These are phyloP conservation scores for Gibbula magus DNA, from an alignment of 2,888 invertebrate genomes.

Conservation along the genomic window DNA sequence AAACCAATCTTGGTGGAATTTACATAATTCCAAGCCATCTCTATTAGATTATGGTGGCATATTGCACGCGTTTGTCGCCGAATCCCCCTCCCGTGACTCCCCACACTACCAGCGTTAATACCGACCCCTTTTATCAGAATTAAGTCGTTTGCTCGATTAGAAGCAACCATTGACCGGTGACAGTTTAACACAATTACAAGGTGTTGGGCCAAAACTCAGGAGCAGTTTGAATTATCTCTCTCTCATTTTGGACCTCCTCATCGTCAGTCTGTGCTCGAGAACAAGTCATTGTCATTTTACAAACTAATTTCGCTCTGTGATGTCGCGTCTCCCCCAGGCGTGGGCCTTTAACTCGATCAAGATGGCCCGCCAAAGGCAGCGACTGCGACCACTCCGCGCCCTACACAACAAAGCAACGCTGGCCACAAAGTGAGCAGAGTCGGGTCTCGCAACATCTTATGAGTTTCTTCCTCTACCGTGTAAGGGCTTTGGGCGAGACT, in stretches of 20 bases:
- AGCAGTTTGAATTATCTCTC: constrained; percentile 28
- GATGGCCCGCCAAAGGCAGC: not conserved
- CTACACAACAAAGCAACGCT: not conserved
- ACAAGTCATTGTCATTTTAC: constrained; percentile 21
- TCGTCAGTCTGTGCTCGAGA: constrained; percentile 20
- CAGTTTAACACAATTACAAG: constrained; percentile 30
- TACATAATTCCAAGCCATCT: constrained; percentile 33
- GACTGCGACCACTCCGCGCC: not conserved
- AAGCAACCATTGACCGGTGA: constrained; percentile 20
- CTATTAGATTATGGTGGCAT: constrained; percentile 34
- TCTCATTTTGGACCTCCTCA: constrained; percentile 23
- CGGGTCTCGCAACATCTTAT: not conserved
- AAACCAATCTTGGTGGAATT: constrained; percentile 28
- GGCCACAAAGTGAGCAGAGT: not conserved
- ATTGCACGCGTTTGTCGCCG: constrained; percentile 30
- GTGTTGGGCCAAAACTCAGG: constrained; percentile 24
- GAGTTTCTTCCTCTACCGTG: not conserved
- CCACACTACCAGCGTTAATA: constrained; percentile 17
- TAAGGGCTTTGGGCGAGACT: constrained; percentile 1
- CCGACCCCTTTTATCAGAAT: constrained; percentile 27
- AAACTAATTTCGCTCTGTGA: constrained; percentile 26
- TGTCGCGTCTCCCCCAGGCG: constrained; percentile 3
- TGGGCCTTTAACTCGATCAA: constrained; percentile 26
- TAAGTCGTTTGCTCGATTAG: constrained; percentile 34
- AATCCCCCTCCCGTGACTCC: constrained; percentile 9